Percentiles rank a stretch among this genome's conserved stretches.
Evolutionary conservation across 2,888 invertebrate species (phyloP).

Genomic region (Pandemis heparana): DNA sequence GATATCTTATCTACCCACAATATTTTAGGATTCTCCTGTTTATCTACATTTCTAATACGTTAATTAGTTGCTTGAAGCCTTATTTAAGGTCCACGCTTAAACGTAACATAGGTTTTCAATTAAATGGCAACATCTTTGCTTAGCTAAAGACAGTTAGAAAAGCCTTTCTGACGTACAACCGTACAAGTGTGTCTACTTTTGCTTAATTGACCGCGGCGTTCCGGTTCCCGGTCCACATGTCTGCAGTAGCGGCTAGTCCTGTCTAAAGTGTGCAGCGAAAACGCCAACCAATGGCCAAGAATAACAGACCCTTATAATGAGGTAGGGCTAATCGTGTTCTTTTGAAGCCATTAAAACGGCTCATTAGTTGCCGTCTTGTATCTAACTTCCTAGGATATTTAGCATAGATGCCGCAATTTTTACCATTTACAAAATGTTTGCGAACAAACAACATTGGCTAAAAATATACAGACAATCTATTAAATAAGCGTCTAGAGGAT

Average conservation of each 20-base stretch:
- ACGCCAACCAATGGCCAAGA: background rate
- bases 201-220: slow-evolving; percentile 6
- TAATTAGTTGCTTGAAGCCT: too few relatives aligned
- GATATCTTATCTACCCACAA: too few relatives aligned
- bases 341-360: background rate
- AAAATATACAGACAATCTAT: background rate
- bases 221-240: background rate
- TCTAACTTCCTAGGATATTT: too few relatives aligned
- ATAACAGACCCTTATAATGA: background rate
- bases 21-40: too few relatives aligned
- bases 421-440: background rate
- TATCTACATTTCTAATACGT: too few relatives aligned
- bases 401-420: background rate
- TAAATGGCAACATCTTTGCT: background rate
- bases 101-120: background rate
- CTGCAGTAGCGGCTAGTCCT: background rate
- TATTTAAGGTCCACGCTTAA: background rate
- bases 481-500: background rate
- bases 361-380: background rate
- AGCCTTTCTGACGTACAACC: background rate
- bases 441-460: background rate
- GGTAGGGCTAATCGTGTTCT: background rate
- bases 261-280: background rate
- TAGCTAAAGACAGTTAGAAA: background rate
- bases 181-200: background rate